Conservation (phyloP, 2,797 vertebrate genomes). For the Enteromius unitaeniatus region DNA sequence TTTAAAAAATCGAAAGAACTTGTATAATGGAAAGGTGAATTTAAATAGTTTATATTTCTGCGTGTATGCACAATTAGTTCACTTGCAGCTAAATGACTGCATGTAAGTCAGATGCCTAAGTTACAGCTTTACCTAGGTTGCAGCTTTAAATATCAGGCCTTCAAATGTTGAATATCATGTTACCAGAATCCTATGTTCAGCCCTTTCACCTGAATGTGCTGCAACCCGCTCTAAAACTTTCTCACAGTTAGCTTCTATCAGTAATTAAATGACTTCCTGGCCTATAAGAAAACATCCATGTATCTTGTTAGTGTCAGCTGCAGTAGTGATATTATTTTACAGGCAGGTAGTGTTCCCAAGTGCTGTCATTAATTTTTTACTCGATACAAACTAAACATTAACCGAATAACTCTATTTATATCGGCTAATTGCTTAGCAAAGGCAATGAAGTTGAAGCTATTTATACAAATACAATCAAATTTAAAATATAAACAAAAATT, state of each 20-base stretch:
- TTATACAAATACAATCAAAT: not conserved
- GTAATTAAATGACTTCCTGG: not conserved
- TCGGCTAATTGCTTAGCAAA: not conserved
- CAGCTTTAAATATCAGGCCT: slow-evolving; percentile 18
- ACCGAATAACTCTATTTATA: not conserved
- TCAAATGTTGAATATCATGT: slow-evolving; percentile 8
- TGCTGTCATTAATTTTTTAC: not conserved
- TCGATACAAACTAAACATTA: not conserved
- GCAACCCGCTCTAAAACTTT: not conserved
- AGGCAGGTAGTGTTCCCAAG: not conserved
- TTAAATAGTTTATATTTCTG: not conserved
- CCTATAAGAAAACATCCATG: not conserved
- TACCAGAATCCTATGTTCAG: slow-evolving; percentile 17
- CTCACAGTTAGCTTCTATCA: not conserved
- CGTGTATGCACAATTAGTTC: not conserved
- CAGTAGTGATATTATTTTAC: not conserved
- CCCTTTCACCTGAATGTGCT: slow-evolving; percentile 23
- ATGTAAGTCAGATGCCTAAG: not conserved
- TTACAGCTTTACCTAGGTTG: slow-evolving; percentile 15
- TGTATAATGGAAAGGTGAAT: not conserved
- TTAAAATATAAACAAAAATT: not conserved
- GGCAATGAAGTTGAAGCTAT: too few species aligned
- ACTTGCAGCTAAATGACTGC: not conserved
- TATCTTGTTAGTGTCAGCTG: not conserved
- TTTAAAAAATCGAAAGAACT: not conserved